These are phyloP conservation scores for Apolygus lucorum DNA, from an alignment of 1,140 invertebrate species.

Conservation along the genomic window DNA sequence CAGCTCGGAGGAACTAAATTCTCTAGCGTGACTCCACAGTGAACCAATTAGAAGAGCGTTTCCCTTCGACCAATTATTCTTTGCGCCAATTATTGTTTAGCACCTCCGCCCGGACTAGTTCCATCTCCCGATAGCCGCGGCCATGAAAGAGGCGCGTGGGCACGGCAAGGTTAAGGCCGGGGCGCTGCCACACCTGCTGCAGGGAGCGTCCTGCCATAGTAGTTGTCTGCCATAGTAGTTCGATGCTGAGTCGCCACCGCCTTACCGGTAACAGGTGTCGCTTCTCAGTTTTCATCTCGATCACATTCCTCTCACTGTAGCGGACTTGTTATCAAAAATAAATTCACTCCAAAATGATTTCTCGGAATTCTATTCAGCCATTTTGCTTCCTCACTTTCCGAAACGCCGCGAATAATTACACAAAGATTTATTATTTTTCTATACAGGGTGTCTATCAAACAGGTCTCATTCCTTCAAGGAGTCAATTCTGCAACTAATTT, in stretches of 20 bases:
- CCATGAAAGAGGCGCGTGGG: not conserved
- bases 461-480: too few relatives aligned
- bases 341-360: too few relatives aligned
- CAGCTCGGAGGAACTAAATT: not conserved
- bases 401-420: too few relatives aligned
- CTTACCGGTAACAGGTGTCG: not conserved
- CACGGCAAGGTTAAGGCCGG: not conserved
- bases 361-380: too few relatives aligned
- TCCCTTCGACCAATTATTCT: not conserved
- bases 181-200: not conserved
- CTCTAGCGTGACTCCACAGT: not conserved
- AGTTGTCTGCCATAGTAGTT: not conserved
- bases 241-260: too few relatives aligned
- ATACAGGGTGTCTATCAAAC: too few relatives aligned
- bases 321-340: too few relatives aligned
- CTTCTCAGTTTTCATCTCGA: too few relatives aligned
- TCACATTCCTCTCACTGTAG: too few relatives aligned
- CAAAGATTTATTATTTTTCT: too few relatives aligned
- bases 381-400: too few relatives aligned
- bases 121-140: not conserved
- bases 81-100: not conserved
- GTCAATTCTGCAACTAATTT: too few relatives aligned
- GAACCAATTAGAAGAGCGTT: not conserved
- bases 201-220: not conserved
- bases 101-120: not conserved